These are phyloP conservation scores for Myotis myotis DNA, from an alignment of 2,797 vertebrate species.

Conservation along the genomic window DNA sequence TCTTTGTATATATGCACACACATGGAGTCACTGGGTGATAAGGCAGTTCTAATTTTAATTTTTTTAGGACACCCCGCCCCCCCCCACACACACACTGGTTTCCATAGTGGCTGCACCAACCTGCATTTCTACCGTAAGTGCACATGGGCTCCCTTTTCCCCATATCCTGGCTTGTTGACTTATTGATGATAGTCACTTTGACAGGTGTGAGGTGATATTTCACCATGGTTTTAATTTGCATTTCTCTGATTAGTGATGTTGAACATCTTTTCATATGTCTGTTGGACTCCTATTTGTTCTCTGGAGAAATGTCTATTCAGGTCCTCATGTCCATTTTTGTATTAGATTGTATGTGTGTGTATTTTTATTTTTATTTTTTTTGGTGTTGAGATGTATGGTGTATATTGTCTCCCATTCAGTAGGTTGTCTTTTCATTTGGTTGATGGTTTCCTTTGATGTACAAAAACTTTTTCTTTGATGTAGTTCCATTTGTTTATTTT, in stretches of 20 bases:
- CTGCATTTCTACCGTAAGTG: not conserved
- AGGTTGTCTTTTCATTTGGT: not conserved
- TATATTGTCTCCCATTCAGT: not conserved
- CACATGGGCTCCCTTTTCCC: not conserved
- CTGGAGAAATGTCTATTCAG: not conserved
- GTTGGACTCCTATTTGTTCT: not conserved
- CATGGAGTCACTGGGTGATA: not conserved
- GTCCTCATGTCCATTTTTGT: not conserved
- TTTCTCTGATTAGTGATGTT: not conserved
- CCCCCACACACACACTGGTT: not conserved
- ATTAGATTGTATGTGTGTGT: not conserved
- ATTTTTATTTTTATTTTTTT: too few species aligned
- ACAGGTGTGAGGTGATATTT: not conserved
- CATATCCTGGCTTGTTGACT: not conserved
- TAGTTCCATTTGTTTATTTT: not conserved
- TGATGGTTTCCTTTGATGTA: not conserved
- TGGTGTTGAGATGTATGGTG: not conserved
- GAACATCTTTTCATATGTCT: not conserved
- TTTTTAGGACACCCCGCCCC: not conserved
- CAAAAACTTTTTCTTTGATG: not conserved
- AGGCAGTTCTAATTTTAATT: not conserved
- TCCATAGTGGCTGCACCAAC: not conserved
- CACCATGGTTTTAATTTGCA: not conserved
- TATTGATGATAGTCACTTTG: not conserved
- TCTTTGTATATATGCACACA: not conserved